Evolutionary conservation across 2,113 vertebrate species (phyloP), one percentile per base, ranked within the genome.

Genomic region (Brienomyrus brachyistius): DNA sequence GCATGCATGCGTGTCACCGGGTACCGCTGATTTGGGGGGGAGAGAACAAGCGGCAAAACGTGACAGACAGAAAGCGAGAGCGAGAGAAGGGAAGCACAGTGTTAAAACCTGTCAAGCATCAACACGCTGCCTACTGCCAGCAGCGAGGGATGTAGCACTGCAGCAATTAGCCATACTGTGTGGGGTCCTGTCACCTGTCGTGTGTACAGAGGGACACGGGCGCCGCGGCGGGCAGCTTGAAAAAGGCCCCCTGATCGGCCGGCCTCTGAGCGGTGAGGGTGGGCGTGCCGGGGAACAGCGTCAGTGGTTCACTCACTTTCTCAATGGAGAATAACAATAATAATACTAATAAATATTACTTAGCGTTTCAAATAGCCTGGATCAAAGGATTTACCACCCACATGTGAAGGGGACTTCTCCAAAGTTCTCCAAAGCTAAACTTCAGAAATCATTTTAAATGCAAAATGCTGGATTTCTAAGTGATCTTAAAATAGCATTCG

Each of bases 21-120:
- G 45, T 40, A 2, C 54, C 27, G 2, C 85, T 31, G 31, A 17
- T 70, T 8, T 10, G 74, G 19, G 54, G 17, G 59, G 45, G 59
- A 15, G n/a, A 15, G 8, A 31, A 23, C 13, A 51, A 15, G 83
- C 1, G 10, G 62, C 9, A 40, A 40, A 89, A 35, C 4, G 35
- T n/a, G 17, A 70, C n/a, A 52, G 21, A 89, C 17, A 89, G 88
- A 6, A 0, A 88, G 86, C 87, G 90, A 86, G 54, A 62, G 80
- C 87, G 85, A 80, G 62, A 89, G 91, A 27, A 17, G 62, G 35
- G 4, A 10, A 48, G 43, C 17, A 48, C 21, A 47, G 23, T 13
- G 10, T 48, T 45, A 84, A n/a, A 48, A 48, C 21, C 82, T 84
- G 45, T 84, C 82, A 27, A n/a, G 77, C 77, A 21, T 40, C 77